A percentile compares a stretch with the other conserved stretches of the same genome.
Conservation (phyloP, 2,888 invertebrate species). For the Oasisia sp. region DNA sequence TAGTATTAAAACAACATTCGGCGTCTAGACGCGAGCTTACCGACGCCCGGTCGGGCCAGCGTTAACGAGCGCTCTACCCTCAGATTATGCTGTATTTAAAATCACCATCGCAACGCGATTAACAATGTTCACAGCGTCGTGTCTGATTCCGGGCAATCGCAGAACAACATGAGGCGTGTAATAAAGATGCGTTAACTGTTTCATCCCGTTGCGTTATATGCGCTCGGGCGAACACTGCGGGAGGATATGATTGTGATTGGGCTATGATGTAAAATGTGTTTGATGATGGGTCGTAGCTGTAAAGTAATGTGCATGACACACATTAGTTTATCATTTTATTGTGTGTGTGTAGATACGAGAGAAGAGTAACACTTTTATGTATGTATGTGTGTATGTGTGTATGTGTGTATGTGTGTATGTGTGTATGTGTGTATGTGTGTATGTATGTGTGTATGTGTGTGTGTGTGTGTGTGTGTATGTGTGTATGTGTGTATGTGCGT, state of each 20-base stretch:
- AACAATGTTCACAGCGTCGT: background rate
- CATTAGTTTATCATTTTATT: too few species aligned
- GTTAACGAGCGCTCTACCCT: background rate
- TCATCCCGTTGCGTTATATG: background rate
- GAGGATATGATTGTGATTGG: background rate
- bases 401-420: too few species aligned
- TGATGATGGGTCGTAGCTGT: background rate
- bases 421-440: too few species aligned
- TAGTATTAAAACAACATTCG: background rate
- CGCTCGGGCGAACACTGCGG: background rate
- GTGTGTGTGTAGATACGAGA: too few species aligned
- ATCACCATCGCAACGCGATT: background rate
- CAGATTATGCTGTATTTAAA: conserved; percentile 4
- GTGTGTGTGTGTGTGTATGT: too few species aligned
- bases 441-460: too few species aligned
- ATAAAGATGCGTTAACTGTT: background rate
- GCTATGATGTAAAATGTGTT: background rate
- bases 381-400: too few species aligned
- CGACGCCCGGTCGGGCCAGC: background rate
- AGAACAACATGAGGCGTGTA: background rate
- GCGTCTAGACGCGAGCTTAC: background rate
- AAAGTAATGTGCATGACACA: too few species aligned
- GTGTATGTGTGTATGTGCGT: too few species aligned
- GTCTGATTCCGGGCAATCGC: background rate
- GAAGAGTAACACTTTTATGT: too few species aligned